Evolutionary conservation across 2,113 vertebrate genomes (phyloP).

Genomic region (Onychostruthus taczanowskii): DNA sequence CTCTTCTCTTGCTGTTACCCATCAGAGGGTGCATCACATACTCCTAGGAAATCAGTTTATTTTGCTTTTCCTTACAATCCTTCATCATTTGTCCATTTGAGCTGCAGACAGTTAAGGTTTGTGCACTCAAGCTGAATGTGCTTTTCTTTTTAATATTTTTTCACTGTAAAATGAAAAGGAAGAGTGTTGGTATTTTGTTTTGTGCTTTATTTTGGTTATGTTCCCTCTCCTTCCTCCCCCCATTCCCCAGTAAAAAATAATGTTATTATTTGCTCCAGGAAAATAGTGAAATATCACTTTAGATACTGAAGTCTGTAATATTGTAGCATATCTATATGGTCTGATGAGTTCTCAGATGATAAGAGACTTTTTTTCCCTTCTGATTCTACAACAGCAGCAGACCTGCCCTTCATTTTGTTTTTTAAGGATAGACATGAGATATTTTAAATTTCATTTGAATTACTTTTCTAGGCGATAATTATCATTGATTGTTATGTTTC

Average conservation of each 20-base stretch:
- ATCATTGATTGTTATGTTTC: not conserved
- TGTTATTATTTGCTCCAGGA: not conserved
- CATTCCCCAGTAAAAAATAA: not conserved
- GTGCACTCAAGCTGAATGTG: not conserved
- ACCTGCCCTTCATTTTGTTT: not conserved
- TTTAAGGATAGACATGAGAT: not conserved
- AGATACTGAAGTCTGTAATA: not conserved
- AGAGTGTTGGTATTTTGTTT: not conserved
- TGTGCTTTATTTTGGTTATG: not conserved
- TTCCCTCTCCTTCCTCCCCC: fast-evolving
- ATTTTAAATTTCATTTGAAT: not conserved
- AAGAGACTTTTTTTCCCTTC: not conserved
- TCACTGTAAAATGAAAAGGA: not conserved
- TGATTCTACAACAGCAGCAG: not conserved
- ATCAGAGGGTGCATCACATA: not conserved
- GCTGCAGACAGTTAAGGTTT: not conserved
- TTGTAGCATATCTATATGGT: not conserved
- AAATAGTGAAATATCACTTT: not conserved
- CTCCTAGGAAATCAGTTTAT: not conserved
- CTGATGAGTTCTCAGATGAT: not conserved
- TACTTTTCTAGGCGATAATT: not conserved
- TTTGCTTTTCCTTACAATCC: not conserved
- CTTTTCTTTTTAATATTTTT: not conserved
- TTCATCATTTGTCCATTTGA: not conserved
- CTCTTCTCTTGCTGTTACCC: not conserved